Conservation (phyloP, 2,888 invertebrate species). For the Saturnia pavonia region DNA sequence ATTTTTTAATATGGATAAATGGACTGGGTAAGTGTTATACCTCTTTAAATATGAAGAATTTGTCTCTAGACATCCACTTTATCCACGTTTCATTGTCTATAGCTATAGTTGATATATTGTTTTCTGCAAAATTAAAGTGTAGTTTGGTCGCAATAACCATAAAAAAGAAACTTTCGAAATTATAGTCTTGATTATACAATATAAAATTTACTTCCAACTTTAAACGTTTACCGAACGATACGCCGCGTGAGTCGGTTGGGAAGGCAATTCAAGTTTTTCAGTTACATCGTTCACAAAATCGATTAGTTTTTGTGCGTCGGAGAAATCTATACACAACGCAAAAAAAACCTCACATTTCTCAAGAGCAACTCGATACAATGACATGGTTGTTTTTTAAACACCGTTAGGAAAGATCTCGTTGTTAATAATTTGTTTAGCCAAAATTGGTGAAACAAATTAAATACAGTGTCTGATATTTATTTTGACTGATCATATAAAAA, state of each 20-base stretch:
- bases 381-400: slow-evolving; percentile 37
- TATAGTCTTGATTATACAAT: not conserved
- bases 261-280: slow-evolving; percentile 23
- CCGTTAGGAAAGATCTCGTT: slow-evolving; percentile 30
- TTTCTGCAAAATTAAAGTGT: too few relatives aligned
- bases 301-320: slow-evolving; percentile 54
- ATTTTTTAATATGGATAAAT: too few relatives aligned
- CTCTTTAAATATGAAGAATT: too few relatives aligned
- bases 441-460: slow-evolving; percentile 14
- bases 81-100: too few relatives aligned
- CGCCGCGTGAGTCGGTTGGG: slow-evolving; percentile 20
- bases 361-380: slow-evolving; percentile 44
- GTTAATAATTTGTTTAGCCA: slow-evolving; percentile 20
- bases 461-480: slow-evolving; percentile 9
- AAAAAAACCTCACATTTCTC: slow-evolving; percentile 41
- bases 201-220: not conserved
- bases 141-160: too few relatives aligned
- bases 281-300: slow-evolving; percentile 29
- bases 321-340: slow-evolving; percentile 50
- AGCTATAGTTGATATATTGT: too few relatives aligned
- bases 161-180: not conserved
- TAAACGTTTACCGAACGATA: not conserved
- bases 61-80: too few relatives aligned
- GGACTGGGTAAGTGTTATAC: too few relatives aligned
- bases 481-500: slow-evolving; percentile 4